A percentile compares a stretch with the other conserved stretches of the same genome.
phyloP scores from a whole-genome alignment of 2,113 vertebrate genomes.

The Marmota flaviventris region DNA sequence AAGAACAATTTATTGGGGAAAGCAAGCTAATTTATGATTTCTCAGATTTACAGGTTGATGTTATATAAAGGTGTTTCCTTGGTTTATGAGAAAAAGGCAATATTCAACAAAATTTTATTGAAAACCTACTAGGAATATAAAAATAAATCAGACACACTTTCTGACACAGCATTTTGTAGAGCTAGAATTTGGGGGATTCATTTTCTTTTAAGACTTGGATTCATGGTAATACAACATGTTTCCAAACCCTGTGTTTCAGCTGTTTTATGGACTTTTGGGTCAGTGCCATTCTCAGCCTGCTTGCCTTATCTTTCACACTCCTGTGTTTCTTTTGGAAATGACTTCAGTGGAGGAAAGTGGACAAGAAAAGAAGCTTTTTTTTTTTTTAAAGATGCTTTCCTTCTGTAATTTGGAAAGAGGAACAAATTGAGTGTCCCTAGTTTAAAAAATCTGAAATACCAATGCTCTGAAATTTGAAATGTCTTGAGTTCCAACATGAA shows the following conservation, averaged over 20 bases:
- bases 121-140: neutral
- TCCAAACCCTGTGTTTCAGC: neutral
- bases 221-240: neutral
- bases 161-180: neutral
- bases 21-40: neutral
- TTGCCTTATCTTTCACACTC: neutral
- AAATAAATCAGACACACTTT: neutral
- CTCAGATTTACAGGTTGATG: neutral
- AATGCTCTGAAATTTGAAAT: neutral
- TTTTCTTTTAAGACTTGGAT: neutral
- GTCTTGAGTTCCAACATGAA: neutral
- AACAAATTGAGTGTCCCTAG: neutral
- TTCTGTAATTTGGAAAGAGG: neutral
- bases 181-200: neutral
- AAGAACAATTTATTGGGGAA: neutral
- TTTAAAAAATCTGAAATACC: neutral
- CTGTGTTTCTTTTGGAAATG: neutral
- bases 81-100: neutral
- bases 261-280: neutral
- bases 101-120: neutral
- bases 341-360: neutral
- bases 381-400: neutral
- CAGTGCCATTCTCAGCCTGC: neutral
- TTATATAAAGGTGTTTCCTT: neutral
- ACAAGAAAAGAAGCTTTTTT: neutral